These are phyloP conservation scores for Caenorhabditis macrosperma DNA, from an alignment of 2,888 invertebrate species.

Conservation along the genomic window DNA sequence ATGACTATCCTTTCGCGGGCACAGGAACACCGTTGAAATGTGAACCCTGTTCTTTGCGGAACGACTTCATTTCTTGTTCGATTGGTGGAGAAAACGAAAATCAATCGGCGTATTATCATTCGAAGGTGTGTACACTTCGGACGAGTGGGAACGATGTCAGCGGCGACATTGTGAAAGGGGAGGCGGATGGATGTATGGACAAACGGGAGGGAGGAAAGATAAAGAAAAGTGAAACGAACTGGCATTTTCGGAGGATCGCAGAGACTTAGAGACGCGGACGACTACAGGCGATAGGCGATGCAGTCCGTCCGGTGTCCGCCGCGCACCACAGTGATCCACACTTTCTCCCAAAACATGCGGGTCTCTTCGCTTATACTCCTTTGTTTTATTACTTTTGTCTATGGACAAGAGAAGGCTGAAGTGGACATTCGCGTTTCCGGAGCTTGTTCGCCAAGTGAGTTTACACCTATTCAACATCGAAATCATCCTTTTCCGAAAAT, in stretches of 20 bases:
- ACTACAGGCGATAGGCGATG: conserved; percentile 50
- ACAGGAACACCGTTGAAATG: not conserved
- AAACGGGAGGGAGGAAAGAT: conserved; percentile 31
- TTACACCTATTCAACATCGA: too few relatives aligned
- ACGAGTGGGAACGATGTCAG: conserved; percentile 56
- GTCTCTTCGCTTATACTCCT: conserved; percentile 58
- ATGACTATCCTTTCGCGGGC: not conserved
- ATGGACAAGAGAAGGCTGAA: conserved; percentile 77
- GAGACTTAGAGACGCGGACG: conserved; percentile 54
- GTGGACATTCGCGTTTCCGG: conserved; percentile 79
- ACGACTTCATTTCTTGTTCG: conserved; percentile 21
- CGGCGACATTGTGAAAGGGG: conserved; percentile 30
- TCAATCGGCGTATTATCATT: conserved; percentile 39
- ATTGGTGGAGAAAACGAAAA: conserved; percentile 9
- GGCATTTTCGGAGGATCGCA: conserved; percentile 55
- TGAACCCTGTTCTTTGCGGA: conserved; percentile 15
- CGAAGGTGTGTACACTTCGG: conserved; percentile 51
- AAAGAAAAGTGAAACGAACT: conserved; percentile 61
- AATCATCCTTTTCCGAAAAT: too few relatives aligned
- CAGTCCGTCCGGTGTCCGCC: conserved; percentile 56
- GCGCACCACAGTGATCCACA: conserved; percentile 56
- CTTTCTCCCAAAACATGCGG: conserved; percentile 62
- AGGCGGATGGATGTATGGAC: conserved; percentile 41
- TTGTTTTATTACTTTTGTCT: conserved; percentile 50
- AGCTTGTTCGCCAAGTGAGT: conserved; percentile 79